Conservation (phyloP, 2,113 vertebrate genomes). For the Columba janthina region DNA sequence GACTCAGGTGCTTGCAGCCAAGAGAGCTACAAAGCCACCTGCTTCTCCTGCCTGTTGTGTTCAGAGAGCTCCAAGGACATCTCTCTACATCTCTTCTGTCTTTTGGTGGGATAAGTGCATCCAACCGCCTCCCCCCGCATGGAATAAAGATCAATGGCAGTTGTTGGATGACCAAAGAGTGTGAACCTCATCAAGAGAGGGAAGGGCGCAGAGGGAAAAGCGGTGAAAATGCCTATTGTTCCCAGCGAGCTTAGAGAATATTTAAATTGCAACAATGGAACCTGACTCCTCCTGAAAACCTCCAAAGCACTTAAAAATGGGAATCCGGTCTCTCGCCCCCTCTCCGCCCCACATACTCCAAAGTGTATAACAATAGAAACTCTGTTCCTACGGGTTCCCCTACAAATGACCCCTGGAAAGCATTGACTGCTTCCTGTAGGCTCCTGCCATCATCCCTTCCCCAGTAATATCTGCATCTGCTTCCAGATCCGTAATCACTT, state of each 20-base stretch:
- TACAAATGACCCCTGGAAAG: slow-evolving; percentile 32
- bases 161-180: not conserved
- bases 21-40: not conserved
- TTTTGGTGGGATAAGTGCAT: not conserved
- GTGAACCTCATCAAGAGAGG: not conserved
- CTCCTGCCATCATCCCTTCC: not conserved
- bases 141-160: not conserved
- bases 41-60: not conserved
- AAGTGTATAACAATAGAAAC: slow-evolving; percentile 9
- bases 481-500: slow-evolving; percentile 3
- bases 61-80: not conserved
- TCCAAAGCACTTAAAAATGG: slow-evolving; percentile 32
- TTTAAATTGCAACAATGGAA: slow-evolving; percentile 12
- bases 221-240: not conserved
- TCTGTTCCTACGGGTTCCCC: slow-evolving; percentile 19
- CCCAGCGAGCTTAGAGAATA: not conserved
- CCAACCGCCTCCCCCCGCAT: not conserved
- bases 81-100: not conserved
- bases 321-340: not conserved
- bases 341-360: not conserved
- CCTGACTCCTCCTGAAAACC: slow-evolving; percentile 18
- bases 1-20: not conserved
- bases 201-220: not conserved
- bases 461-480: not conserved
- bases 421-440: not conserved